These are phyloP conservation scores for Liasis olivaceus DNA, from an alignment of 2,797 vertebrate species.

Conservation along the genomic window DNA sequence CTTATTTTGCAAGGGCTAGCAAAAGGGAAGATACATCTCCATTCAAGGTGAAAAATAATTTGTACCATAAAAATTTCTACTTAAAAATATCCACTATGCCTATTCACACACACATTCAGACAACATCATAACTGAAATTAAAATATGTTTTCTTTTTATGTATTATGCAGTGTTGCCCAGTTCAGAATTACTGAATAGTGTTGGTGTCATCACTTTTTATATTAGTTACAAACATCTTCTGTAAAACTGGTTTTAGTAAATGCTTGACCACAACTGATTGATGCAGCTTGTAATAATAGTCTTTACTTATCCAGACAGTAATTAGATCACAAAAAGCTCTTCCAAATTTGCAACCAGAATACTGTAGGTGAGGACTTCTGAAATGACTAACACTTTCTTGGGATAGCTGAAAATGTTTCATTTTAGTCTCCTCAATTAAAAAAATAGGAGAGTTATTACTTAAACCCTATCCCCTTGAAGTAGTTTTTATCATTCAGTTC, in stretches of 20 bases:
- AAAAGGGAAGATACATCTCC: not conserved
- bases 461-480: not conserved
- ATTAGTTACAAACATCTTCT: not conserved
- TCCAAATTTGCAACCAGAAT: accelerated
- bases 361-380: accelerated
- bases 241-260: accelerated
- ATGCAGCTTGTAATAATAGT: accelerated
- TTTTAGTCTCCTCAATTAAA: not conserved
- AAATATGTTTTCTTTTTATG: not conserved
- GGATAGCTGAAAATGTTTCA: not conserved
- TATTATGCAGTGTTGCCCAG: not conserved
- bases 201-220: not conserved
- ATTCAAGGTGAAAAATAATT: not conserved
- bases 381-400: not conserved
- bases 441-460: not conserved
- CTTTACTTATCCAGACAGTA: not conserved
- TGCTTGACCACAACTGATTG: not conserved
- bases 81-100: not conserved
- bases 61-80: not conserved
- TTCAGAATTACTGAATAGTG: not conserved
- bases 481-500: not conserved
- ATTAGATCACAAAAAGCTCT: not conserved
- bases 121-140: constrained; percentile 40
- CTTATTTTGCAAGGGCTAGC: not conserved
- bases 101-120: not conserved